Evolutionary conservation across 1,140 invertebrate genomes (phyloP), one percentile per base, ranked within the genome.

Genomic region (Papilio helenus): DNA sequence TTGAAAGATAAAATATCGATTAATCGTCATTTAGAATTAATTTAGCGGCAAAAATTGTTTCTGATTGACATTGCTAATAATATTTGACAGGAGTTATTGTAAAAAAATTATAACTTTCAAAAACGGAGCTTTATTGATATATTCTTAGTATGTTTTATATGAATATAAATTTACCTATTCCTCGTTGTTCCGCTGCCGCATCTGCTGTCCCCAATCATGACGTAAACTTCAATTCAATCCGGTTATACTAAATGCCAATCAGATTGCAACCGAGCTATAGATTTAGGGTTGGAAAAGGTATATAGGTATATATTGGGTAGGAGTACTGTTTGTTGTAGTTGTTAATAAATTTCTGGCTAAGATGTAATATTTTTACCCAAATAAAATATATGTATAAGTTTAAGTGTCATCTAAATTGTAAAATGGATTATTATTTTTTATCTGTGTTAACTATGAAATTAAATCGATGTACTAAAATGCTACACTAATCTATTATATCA

Each of bases 121-220:
- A 55, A 55, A 55, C 51, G 51, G 51, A 7, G 5, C n/a, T n/a
- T 55, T n/a, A 55, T 20, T 39, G 18, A 1, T 55, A 8, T 55
- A n/a, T 8, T n/a, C 18, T 55, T 18, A 0, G 5, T 55, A 55
- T n/a, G 5, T 14, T 65, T 65, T 65, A 16, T 26, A 12, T 23
- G 2, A 61, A 61, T 65, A 65, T 65, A 65, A 65, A 29, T 65
- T 65, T 65, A 65, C 61, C 61, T 65, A 65, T 65, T 1, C 34
- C 3, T 26, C 26, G 61, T 12, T 29, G 61, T 29, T 26, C 61
- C 12, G 23, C 61, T 26, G 61, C 61, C 23, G 61, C 61, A 65
- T 29, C 61, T 65, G 61, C 61, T 65, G 61, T 65, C 61, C 61
- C 61, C 61, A 65, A 65, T 65, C 61, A 65, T 65, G 61, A 61